A percentile compares a stretch with the other conserved stretches of the same genome.
These are phyloP conservation scores for Timandra comae DNA, from an alignment of 2,888 invertebrate species.

Conservation along the genomic window DNA sequence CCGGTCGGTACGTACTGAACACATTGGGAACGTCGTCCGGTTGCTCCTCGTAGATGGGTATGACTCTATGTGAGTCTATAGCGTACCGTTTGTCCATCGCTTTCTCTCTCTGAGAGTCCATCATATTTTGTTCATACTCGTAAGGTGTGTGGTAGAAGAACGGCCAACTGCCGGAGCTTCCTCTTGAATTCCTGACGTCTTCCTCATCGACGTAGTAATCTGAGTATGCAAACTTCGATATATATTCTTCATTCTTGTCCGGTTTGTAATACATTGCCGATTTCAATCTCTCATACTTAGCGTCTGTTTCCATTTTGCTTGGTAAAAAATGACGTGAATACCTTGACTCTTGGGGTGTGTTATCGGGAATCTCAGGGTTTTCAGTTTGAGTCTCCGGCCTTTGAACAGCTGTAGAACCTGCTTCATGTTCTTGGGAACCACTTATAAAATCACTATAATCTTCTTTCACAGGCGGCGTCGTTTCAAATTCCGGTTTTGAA, in stretches of 20 bases:
- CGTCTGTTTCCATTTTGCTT: slow-evolving; percentile 30
- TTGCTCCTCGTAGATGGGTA: slow-evolving; percentile 53
- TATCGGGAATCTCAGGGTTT: too few species aligned
- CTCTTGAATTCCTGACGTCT: slow-evolving; percentile 46
- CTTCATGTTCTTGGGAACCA: too few species aligned
- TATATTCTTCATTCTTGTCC: slow-evolving; percentile 23
- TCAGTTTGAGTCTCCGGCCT: too few species aligned
- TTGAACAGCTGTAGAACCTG: too few species aligned
- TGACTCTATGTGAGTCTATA: slow-evolving; percentile 29
- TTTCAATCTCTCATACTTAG: slow-evolving; percentile 35
- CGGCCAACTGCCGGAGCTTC: slow-evolving; percentile 46
- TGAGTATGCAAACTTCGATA: slow-evolving; percentile 18
- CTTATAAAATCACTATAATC: too few species aligned
- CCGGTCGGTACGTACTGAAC: too few species aligned
- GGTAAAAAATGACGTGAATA: slow-evolving; percentile 26
- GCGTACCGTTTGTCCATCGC: slow-evolving; percentile 54
- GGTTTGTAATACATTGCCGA: slow-evolving; percentile 38
- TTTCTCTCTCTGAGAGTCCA: slow-evolving; percentile 36
- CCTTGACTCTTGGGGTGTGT: too few species aligned
- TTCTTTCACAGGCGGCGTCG: too few species aligned
- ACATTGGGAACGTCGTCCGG: slow-evolving; percentile 33
- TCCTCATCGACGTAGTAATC: slow-evolving; percentile 48
- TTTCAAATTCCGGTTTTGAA: too few species aligned
- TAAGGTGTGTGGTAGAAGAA: slow-evolving; percentile 46
- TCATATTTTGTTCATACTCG: slow-evolving; percentile 43